Conservation (phyloP, 2,113 vertebrate species). For the Hypomesus transpacificus region DNA sequence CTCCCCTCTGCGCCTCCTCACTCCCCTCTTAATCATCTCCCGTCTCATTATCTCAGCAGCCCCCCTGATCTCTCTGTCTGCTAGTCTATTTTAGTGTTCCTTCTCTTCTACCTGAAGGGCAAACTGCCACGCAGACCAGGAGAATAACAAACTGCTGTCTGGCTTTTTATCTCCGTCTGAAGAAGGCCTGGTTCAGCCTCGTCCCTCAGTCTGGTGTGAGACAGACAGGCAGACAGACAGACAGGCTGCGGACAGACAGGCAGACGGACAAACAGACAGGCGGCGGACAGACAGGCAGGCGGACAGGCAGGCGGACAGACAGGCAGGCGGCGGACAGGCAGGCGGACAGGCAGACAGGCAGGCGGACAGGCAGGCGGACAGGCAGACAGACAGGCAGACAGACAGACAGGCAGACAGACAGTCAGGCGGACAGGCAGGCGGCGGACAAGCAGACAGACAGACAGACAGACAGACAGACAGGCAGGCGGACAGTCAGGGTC, state of each 20-base stretch:
- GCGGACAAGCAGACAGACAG: too few species aligned
- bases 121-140: background rate
- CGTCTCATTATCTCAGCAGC: constrained; percentile 7
- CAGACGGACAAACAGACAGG: background rate
- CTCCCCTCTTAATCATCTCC: constrained; percentile 14
- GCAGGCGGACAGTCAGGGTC: too few species aligned
- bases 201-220: too few species aligned
- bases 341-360: too few species aligned
- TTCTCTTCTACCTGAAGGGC: constrained; percentile 7
- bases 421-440: too few species aligned
- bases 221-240: background rate
- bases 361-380: too few species aligned
- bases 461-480: too few species aligned
- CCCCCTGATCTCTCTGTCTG: constrained; percentile 1
- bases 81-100: constrained; percentile 3
- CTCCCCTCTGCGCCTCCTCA: background rate
- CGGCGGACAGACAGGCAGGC: too few species aligned
- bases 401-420: background rate
- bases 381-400: background rate
- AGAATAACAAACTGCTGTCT: background rate
- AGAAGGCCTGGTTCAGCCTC: background rate
- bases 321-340: too few species aligned
- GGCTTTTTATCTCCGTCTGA: background rate
- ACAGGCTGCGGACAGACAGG: background rate
- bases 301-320: too few species aligned